These are phyloP conservation scores for Pentamera pediparva DNA, from an alignment of 53 echinoderm and acorn worm species.

Conservation along the genomic window DNA sequence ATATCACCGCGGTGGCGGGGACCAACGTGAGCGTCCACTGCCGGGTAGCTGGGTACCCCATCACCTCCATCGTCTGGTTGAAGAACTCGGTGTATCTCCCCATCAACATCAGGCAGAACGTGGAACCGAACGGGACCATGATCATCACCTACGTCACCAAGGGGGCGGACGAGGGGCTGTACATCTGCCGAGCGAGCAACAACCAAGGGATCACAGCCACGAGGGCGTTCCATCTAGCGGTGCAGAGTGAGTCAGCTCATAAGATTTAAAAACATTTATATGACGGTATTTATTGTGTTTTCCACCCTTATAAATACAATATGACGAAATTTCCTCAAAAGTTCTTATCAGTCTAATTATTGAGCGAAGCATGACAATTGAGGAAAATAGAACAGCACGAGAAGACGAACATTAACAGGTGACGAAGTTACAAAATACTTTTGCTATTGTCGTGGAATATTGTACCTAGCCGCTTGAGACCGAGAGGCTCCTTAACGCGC, in stretches of 20 bases:
- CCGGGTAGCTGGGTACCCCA: slow-evolving; percentile 87
- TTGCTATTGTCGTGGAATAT: too few species aligned
- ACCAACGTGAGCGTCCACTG: slow-evolving; percentile 63
- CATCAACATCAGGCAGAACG: slow-evolving; percentile 67
- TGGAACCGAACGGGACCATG: slow-evolving; percentile 69
- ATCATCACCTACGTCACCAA: slow-evolving; percentile 56
- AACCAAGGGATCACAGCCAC: slow-evolving; percentile 30
- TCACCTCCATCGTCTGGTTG: slow-evolving; percentile 70
- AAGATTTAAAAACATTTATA: not conserved
- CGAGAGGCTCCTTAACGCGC: too few species aligned
- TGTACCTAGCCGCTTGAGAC: too few species aligned
- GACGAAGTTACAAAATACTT: too few species aligned
- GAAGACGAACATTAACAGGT: too few species aligned
- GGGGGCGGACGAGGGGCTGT: slow-evolving; percentile 73
- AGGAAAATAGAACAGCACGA: too few species aligned
- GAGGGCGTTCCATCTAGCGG: slow-evolving; percentile 53
- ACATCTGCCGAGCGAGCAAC: slow-evolving; percentile 67
- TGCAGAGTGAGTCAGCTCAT: slow-evolving; percentile 52
- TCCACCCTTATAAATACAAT: too few species aligned
- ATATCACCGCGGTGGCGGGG: slow-evolving; percentile 83
- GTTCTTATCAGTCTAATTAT: not conserved
- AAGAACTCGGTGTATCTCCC: slow-evolving; percentile 57
- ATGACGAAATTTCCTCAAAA: not conserved
- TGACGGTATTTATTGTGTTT: too few species aligned
- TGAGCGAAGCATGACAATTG: not conserved